A percentile compares a stretch with the other conserved stretches of the same genome.
Evolutionary conservation across 2,888 invertebrate genomes (phyloP).

Genomic region (Patella caerulea): DNA sequence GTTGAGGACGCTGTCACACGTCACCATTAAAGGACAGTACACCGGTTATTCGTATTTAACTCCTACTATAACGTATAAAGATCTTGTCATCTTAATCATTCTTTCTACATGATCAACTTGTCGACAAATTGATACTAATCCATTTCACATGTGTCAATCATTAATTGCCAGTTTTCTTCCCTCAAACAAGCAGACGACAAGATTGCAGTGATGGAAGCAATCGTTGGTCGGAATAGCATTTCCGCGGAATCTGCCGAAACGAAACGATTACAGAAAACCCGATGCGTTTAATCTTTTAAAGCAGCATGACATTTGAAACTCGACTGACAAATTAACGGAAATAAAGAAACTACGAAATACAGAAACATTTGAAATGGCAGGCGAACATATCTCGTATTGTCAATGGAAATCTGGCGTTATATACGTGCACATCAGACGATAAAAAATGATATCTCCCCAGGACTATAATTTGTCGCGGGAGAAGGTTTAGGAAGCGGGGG

Average conservation of each 20-base stretch:
- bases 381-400: conserved; percentile 5
- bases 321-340: not conserved
- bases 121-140: too few species aligned
- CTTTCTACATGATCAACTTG: too few species aligned
- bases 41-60: too few species aligned
- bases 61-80: too few species aligned
- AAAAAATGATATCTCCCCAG: not conserved
- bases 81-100: too few species aligned
- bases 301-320: not conserved
- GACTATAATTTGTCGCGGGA: not conserved
- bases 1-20: too few species aligned
- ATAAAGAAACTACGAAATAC: not conserved
- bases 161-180: too few species aligned
- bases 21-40: too few species aligned
- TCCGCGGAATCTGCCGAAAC: not conserved
- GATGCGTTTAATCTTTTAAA: not conserved
- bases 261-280: not conserved
- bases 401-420: not conserved
- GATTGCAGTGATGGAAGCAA: not conserved
- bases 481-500: not conserved
- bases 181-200: not conserved
- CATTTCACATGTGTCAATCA: too few species aligned
- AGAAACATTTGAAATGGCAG: not conserved
- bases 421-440: not conserved
- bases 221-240: not conserved